phyloP scores from a whole-genome alignment of 2,888 invertebrate genomes.

The Uloborus plumipes region DNA sequence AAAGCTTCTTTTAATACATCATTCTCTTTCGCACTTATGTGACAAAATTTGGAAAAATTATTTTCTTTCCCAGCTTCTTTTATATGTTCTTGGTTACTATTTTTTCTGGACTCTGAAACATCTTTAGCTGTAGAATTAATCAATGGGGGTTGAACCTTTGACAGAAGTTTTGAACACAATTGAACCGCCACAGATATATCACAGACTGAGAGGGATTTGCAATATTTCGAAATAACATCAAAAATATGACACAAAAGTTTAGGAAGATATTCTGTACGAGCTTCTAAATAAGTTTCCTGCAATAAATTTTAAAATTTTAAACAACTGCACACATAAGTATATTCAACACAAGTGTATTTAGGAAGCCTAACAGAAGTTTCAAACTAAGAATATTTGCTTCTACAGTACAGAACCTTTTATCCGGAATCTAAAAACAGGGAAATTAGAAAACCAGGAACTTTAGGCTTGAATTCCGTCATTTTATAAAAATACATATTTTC shows the following conservation, averaged over 20 bases:
- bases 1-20: too few relatives aligned
- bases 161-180: constrained; percentile 81
- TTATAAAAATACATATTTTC: too few relatives aligned
- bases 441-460: too few relatives aligned
- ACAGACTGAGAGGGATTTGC: constrained; percentile 75
- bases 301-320: constrained; percentile 17
- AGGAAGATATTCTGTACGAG: constrained; percentile 83
- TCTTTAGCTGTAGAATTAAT: constrained; percentile 32
- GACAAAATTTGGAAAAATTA: background rate
- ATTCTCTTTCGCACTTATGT: too few relatives aligned
- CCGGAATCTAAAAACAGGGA: too few relatives aligned
- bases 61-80: background rate
- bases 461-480: too few relatives aligned
- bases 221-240: constrained; percentile 70
- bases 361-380: background rate
- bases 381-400: too few relatives aligned
- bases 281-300: constrained; percentile 81
- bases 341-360: too few relatives aligned
- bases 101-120: background rate
- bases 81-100: background rate
- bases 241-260: constrained; percentile 77
- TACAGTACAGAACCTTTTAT: too few relatives aligned
- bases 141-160: constrained; percentile 79
- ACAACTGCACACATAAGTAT: background rate
- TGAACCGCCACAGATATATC: constrained; percentile 79